A percentile compares a stretch with the other conserved stretches of the same genome.
Evolutionary conservation across 2,888 invertebrate species (phyloP).

Genomic region (Coelopa pilipes): DNA sequence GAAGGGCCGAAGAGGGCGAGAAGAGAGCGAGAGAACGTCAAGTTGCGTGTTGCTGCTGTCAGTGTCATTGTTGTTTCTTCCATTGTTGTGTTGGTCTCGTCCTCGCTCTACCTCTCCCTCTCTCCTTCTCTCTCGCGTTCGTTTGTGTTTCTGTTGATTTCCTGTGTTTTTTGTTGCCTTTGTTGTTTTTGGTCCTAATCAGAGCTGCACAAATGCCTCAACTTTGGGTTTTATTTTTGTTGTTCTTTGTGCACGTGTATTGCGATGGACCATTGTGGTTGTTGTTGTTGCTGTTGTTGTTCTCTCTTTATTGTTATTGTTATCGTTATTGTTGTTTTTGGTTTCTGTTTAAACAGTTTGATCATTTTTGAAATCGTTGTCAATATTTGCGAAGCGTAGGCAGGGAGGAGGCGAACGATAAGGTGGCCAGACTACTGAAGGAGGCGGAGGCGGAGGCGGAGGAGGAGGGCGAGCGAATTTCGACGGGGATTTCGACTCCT

Average conservation of each 20-base stretch:
- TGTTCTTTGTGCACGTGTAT: background rate
- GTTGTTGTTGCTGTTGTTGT: no score
- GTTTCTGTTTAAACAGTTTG: no score
- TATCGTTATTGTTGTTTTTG: no score
- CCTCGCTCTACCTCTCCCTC: no score
- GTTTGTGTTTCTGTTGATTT: background rate
- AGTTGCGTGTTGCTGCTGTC: slow-evolving; percentile 6
- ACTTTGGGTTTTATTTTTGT: no score
- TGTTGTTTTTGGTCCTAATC: background rate
- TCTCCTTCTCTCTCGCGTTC: background rate
- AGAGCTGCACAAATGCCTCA: background rate
- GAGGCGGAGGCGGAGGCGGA: background rate
- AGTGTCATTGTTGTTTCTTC: background rate
- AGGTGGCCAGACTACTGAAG: background rate
- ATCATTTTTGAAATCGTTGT: no score
- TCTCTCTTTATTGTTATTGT: no score
- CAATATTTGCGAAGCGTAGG: no score
- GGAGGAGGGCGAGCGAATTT: no score
- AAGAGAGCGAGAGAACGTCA: background rate
- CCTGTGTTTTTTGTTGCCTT: background rate
- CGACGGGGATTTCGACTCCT: no score
- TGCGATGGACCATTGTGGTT: background rate
- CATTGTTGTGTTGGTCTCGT: background rate
- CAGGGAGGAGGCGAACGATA: background rate
- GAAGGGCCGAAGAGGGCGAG: background rate